Percentiles rank a stretch among this genome's conserved stretches.
Conservation (phyloP, 2,888 invertebrate species). For the Miltochrista miniata region DNA sequence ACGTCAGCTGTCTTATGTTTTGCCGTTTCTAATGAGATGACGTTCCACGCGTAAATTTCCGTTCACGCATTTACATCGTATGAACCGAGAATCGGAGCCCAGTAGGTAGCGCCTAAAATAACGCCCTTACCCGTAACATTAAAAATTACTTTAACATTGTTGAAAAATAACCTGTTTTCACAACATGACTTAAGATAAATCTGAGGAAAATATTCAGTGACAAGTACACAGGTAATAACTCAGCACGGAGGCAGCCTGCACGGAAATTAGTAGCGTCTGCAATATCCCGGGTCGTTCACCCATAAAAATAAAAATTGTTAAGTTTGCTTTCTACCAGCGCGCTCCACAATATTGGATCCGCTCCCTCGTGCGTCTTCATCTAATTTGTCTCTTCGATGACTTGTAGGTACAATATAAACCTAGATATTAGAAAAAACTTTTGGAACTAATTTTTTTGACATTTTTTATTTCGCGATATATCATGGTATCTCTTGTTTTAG, state of each 20-base stretch:
- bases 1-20: too few species aligned
- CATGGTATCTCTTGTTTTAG: too few species aligned
- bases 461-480: too few species aligned
- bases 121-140: too few species aligned
- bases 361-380: conserved; percentile 22
- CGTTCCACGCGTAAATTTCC: too few species aligned
- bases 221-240: conserved; percentile 58
- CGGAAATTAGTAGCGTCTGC: conserved; percentile 67
- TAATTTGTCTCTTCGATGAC: conserved; percentile 13
- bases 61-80: too few species aligned
- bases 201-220: conserved; percentile 50
- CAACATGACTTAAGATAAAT: conserved; percentile 16
- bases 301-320: conserved; percentile 58
- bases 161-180: too few species aligned
- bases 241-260: conserved; percentile 37
- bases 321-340: conserved; percentile 36
- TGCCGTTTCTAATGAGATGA: too few species aligned
- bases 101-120: too few species aligned
- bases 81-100: too few species aligned
- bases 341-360: conserved; percentile 26
- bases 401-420: background rate
- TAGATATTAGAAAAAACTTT: background rate
- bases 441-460: too few species aligned
- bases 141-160: too few species aligned
- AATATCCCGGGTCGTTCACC: conserved; percentile 58